Percentiles rank a stretch among this genome's conserved stretches.
Conservation (phyloP, 2,797 vertebrate species). For the Protosalanx chinensis region DNA sequence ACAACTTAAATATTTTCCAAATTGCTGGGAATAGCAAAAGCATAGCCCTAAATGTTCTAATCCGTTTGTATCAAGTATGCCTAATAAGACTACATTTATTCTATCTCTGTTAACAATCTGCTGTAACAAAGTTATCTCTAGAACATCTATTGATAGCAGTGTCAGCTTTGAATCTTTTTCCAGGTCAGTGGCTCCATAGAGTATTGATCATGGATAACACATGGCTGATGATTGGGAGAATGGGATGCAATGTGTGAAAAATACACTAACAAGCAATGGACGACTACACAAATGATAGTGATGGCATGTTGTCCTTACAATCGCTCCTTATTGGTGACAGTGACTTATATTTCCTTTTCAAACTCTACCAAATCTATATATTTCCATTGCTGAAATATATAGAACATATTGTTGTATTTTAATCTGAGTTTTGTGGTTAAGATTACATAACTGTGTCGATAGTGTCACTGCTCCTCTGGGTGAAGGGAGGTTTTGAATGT, state of each 20-base stretch:
- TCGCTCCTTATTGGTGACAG: too few relatives aligned
- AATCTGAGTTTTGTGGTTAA: slow-evolving; percentile 52
- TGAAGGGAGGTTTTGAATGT: slow-evolving; percentile 11
- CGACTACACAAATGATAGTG: not conserved
- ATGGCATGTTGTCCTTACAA: too few relatives aligned
- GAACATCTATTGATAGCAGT: slow-evolving; percentile 61
- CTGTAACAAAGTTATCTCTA: slow-evolving; percentile 49
- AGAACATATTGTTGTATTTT: too few relatives aligned
- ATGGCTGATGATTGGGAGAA: slow-evolving; percentile 48
- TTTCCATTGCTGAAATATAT: too few relatives aligned
- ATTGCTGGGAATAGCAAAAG: slow-evolving; percentile 28
- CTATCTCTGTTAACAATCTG: slow-evolving; percentile 38
- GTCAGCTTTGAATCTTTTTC: slow-evolving; percentile 57
- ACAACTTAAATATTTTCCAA: slow-evolving; percentile 4
- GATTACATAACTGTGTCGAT: slow-evolving; percentile 60
- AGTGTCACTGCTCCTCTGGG: slow-evolving; percentile 44
- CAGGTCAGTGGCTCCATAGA: slow-evolving; percentile 64
- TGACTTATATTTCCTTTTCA: too few relatives aligned
- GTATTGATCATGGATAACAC: slow-evolving; percentile 68
- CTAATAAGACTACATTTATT: slow-evolving; percentile 32
- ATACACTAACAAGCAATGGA: slow-evolving; percentile 46
- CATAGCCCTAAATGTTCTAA: not conserved
- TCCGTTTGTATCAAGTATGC: slow-evolving; percentile 30
- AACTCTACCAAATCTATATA: too few relatives aligned
- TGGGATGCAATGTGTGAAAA: slow-evolving; percentile 25